Base-by-base conservation (phyloP, 2,888 invertebrate genomes). In the Portevinia maculata region DNA sequence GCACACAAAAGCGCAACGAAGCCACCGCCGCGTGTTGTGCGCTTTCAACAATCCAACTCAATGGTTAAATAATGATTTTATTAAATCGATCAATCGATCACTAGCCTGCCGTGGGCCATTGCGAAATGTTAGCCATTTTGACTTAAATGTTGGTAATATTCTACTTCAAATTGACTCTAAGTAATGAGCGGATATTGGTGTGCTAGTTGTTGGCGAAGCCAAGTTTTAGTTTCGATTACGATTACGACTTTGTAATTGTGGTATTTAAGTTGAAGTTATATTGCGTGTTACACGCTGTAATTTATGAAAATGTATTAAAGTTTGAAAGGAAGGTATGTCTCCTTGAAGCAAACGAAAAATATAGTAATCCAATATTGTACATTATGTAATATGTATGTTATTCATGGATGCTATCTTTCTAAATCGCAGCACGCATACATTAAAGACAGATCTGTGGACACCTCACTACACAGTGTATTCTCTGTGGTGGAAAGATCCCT, bases 21-120 rank as follows among this genome's bases (percentile, higher is more conserved):
- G 44, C 44, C 44, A 44, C 30, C 46, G 21, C 53, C 34, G 13
- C 44, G 15, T 48, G 39, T 28, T 55, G 60, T 46, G 44, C 17
- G 59, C 70, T 70, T 76, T 76, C 69, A 53, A 39, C 69, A 44
- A 41, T 17, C 34, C 62, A 37, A 62, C 30, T 81, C 70, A 60
- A 50, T 70, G 81, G 70, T 57, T 59, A 46, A 76, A 53, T 76
- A 81, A 81, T 81, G 81, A 81, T 81, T 81, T 81, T 70, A 81
- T 81, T 81, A 81, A 70, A 71, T 81, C 70, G 64, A 81, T 71
- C 76, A 81, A 76, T 81, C 76, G 76, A 76, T 81, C 76, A 79
- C 34, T 6, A 6, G 55, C 17, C 39, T 32, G 67, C 19, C 70
- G 59, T 48, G 39, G 70, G 81, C 70, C 46, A 70, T 59, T 52